Evolutionary conservation across 2,797 vertebrate genomes (phyloP).

Genomic region (Peromyscus eremicus): DNA sequence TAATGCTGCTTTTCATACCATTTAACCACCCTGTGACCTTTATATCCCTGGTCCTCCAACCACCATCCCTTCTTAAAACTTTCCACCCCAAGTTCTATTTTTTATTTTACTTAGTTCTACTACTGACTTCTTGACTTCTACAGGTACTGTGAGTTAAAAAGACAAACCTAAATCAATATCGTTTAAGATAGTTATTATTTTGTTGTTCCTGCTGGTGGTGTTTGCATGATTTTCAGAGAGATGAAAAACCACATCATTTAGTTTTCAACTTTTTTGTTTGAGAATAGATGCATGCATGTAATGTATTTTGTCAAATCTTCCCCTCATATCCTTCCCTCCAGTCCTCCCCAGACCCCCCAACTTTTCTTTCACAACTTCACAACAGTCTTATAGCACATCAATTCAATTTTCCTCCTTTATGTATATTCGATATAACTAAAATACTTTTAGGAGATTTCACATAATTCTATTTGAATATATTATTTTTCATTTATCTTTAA

Average conservation of each 20-base stretch:
- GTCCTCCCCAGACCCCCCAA: background rate
- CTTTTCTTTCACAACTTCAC: background rate
- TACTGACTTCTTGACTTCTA: too few relatives aligned
- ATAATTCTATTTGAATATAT: background rate
- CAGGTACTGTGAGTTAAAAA: background rate
- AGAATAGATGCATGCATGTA: background rate
- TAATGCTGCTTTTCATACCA: background rate
- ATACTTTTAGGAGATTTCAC: background rate
- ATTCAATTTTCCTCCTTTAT: background rate
- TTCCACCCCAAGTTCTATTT: background rate
- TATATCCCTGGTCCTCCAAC: background rate
- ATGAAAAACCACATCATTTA: background rate
- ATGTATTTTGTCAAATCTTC: background rate
- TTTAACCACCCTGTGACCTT: background rate
- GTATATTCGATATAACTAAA: background rate
- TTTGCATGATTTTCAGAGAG: background rate
- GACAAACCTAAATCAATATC: background rate
- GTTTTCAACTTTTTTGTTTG: background rate
- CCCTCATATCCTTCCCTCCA: background rate
- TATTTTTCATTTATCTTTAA: background rate
- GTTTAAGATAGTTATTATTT: background rate
- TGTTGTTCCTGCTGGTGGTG: background rate
- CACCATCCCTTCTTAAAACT: too few relatives aligned
- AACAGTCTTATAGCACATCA: background rate
- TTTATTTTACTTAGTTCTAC: background rate